Conservation (phyloP, 2,797 vertebrate genomes). For the Melanotaenia nigrans region DNA sequence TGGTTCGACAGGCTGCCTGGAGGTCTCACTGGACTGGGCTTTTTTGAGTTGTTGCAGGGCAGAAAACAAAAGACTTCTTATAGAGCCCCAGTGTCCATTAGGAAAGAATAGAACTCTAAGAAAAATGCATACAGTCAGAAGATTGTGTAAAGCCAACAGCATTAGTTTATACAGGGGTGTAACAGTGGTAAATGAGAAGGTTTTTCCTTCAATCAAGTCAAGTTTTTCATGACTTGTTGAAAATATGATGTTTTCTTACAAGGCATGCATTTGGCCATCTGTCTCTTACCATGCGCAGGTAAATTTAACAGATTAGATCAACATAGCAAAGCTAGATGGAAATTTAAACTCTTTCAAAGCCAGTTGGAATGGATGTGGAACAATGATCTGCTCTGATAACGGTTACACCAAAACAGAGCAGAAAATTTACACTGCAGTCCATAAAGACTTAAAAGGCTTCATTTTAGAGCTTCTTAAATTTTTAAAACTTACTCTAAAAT, state of each 20-base stretch:
- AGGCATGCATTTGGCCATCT: neutral
- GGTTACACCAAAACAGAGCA: too few relatives aligned
- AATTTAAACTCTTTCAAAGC: neutral
- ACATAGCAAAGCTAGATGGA: neutral
- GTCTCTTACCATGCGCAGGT: neutral
- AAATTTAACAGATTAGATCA: neutral
- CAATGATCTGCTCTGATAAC: too few relatives aligned
- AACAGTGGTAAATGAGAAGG: neutral
- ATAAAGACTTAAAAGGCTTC: neutral
- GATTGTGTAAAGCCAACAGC: constrained; percentile 9
- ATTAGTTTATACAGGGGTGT: constrained; percentile 10
- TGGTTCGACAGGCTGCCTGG: constrained; percentile 21
- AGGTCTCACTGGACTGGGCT: constrained; percentile 55
- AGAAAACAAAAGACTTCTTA: constrained; percentile 59
- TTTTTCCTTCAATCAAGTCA: neutral
- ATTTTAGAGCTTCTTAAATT: neutral
- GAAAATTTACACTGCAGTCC: too few relatives aligned
- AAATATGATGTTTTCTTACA: neutral
- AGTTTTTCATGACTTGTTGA: neutral
- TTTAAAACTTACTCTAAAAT: neutral
- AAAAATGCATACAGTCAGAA: constrained; percentile 53
- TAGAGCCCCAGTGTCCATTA: constrained; percentile 52
- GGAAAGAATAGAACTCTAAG: constrained; percentile 59
- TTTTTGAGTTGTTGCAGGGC: constrained; percentile 57
- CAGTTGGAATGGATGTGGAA: neutral